A percentile compares a stretch with the other conserved stretches of the same genome.
Evolutionary conservation across 2,888 invertebrate genomes (phyloP).

Genomic region (Molanna angustata): DNA sequence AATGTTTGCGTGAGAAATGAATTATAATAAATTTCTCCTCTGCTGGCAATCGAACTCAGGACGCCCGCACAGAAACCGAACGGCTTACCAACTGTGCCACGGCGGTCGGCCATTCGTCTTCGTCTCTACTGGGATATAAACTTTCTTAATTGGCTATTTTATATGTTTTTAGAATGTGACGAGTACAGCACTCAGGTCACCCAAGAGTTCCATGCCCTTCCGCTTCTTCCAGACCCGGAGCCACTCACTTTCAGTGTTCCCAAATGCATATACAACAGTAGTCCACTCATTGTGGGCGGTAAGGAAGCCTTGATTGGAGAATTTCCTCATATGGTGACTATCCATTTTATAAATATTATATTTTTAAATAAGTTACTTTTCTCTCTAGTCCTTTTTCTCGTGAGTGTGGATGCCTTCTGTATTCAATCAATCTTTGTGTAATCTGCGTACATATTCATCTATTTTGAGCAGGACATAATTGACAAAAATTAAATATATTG

Average conservation of each 20-base stretch:
- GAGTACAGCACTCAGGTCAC: conserved; percentile 55
- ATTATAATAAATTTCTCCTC: too few relatives aligned
- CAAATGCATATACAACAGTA: conserved; percentile 39
- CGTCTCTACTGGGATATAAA: too few relatives aligned
- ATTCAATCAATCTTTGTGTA: background rate
- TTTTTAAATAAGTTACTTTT: background rate
- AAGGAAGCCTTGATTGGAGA: conserved; percentile 55
- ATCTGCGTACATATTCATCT: too few relatives aligned
- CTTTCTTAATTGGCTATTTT: too few relatives aligned
- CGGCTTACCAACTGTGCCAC: too few relatives aligned
- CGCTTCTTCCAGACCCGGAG: conserved; percentile 53
- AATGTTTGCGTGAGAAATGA: too few relatives aligned
- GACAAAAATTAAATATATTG: too few relatives aligned
- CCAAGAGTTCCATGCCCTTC: conserved; percentile 50
- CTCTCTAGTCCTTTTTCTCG: background rate
- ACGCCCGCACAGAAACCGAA: too few relatives aligned
- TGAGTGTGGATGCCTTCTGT: background rate
- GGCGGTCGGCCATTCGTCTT: too few relatives aligned
- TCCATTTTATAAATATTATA: background rate
- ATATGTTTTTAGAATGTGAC: conserved; percentile 50
- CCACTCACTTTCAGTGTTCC: conserved; percentile 39
- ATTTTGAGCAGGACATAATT: too few relatives aligned
- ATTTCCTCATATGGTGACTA: conserved; percentile 63
- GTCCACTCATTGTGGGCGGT: conserved; percentile 61
- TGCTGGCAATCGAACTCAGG: too few relatives aligned